Evolutionary conservation across 2,113 vertebrate genomes (phyloP).

Genomic region (Triplophysa siluroides): DNA sequence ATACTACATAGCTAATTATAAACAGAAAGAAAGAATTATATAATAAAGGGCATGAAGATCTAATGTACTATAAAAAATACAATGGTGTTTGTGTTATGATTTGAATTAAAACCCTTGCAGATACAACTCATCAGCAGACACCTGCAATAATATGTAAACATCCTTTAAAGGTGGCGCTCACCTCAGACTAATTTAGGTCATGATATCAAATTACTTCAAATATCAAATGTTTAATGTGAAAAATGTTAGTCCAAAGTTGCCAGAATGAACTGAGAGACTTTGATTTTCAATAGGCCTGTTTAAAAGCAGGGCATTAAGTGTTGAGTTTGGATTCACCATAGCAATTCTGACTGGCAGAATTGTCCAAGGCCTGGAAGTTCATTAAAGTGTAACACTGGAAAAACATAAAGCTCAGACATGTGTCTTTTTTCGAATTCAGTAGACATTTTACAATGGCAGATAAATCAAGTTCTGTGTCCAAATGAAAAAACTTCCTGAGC

Average conservation of each 20-base stretch:
- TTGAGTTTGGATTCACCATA: neutral
- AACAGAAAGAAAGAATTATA: neutral
- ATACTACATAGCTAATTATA: neutral
- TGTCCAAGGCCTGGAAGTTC: neutral
- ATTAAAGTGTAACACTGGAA: constrained; percentile 1
- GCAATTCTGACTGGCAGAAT: neutral
- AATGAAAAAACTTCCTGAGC: constrained; percentile 24
- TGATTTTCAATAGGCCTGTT: neutral
- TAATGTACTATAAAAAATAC: neutral
- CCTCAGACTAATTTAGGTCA: neutral
- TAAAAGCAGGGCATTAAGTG: neutral
- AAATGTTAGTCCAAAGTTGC: neutral
- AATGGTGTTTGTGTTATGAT: constrained; percentile 14
- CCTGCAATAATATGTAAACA: constrained; percentile 25
- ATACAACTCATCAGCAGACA: neutral
- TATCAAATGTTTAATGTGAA: neutral
- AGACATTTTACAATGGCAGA: neutral
- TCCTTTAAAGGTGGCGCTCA: neutral
- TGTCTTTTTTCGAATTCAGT: neutral
- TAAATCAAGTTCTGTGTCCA: neutral
- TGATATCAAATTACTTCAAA: neutral
- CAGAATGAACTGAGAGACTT: neutral
- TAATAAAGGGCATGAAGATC: neutral
- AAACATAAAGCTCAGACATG: neutral
- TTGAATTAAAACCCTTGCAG: constrained; percentile 20